Conservation (phyloP, 2,888 invertebrate species). For the Tenthredo notha region DNA sequence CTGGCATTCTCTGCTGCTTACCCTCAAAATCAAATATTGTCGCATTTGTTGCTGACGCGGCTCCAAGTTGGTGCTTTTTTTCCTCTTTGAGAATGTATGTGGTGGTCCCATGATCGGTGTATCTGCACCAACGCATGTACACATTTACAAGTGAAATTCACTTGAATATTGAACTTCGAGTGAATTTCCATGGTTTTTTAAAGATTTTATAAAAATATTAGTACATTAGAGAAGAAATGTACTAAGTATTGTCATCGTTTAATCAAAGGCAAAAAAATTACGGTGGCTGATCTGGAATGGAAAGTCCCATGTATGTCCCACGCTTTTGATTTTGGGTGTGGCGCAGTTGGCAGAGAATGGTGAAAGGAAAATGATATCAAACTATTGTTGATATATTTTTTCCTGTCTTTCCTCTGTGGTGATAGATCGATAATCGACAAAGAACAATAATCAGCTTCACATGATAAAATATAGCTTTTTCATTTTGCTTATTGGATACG, state of each 20-base stretch:
- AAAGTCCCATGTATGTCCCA: not conserved
- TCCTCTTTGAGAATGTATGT: not conserved
- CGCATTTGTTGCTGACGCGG: not conserved
- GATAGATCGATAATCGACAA: not conserved
- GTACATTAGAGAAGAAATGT: too few relatives aligned
- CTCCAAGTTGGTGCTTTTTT: not conserved
- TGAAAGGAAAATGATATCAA: not conserved
- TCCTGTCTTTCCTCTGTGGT: not conserved
- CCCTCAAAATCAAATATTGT: not conserved
- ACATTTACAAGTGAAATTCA: not conserved
- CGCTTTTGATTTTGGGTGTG: not conserved
- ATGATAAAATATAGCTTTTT: constrained; percentile 24
- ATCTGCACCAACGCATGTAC: too few relatives aligned
- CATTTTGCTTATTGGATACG: constrained; percentile 5
- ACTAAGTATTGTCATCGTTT: not conserved
- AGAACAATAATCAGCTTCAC: constrained; percentile 1
- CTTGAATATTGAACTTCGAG: too few relatives aligned
- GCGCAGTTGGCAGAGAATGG: not conserved
- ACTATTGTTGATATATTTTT: not conserved
- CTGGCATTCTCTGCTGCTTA: not conserved
- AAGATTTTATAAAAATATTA: too few relatives aligned
- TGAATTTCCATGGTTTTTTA: too few relatives aligned
- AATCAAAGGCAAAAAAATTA: not conserved
- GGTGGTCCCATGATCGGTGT: too few relatives aligned
- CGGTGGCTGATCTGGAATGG: not conserved